Conservation (phyloP, 2,113 vertebrate genomes). For the Aldabrachelys gigantea region DNA sequence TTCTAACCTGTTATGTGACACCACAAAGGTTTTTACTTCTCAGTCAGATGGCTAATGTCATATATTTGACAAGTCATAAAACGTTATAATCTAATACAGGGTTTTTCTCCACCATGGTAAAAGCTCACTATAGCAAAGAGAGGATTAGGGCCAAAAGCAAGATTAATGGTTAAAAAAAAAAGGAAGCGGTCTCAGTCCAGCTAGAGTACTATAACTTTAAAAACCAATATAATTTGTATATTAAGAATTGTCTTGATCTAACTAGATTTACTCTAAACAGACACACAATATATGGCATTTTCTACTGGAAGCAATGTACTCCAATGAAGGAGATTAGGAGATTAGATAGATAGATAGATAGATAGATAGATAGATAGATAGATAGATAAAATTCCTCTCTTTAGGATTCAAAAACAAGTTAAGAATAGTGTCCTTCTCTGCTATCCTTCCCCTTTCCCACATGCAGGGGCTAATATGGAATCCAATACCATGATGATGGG, state of each 20-base stretch:
- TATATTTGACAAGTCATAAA: slow-evolving; percentile 78
- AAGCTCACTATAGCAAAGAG: slow-evolving; percentile 57
- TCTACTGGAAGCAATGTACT: background rate
- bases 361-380: too few relatives aligned
- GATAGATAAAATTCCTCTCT: background rate
- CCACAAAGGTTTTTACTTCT: slow-evolving; percentile 74
- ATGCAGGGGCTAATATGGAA: background rate
- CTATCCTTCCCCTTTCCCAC: background rate
- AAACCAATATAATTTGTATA: slow-evolving; percentile 59
- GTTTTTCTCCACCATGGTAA: slow-evolving; percentile 43
- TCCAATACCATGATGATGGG: background rate
- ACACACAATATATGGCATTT: slow-evolving; percentile 3
- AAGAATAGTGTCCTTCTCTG: background rate
- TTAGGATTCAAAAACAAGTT: slow-evolving; percentile 6
- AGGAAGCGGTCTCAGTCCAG: slow-evolving; percentile 35
- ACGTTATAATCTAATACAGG: slow-evolving; percentile 76
- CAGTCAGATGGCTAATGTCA: slow-evolving; percentile 77
- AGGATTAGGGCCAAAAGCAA: slow-evolving; percentile 53
- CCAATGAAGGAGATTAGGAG: background rate
- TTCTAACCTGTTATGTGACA: slow-evolving; percentile 75
- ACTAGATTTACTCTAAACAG: slow-evolving; percentile 32
- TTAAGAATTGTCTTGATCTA: slow-evolving; percentile 45
- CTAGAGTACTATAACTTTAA: slow-evolving; percentile 40
- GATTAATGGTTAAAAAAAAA: slow-evolving; percentile 51
- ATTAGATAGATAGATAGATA: too few relatives aligned